Percentiles rank a stretch among this genome's conserved stretches.
Conservation (phyloP, 2,888 invertebrate species). For the Drosophila neoperkinsi region DNA sequence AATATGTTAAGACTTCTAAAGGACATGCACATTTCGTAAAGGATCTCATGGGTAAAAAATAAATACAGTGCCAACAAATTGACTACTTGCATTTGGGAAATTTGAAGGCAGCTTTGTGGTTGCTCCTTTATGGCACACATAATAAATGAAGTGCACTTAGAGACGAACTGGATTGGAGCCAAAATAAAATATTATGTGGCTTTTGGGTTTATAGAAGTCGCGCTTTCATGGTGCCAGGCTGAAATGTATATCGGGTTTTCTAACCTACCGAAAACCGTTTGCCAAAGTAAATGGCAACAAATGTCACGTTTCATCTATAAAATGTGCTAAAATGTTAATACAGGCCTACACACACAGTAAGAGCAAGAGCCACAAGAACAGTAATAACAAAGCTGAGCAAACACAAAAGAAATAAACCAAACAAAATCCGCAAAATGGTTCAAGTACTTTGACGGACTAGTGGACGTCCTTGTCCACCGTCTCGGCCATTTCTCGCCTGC, state of each 20-base stretch:
- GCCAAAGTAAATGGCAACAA: constrained; percentile 41
- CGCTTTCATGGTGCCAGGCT: constrained; percentile 14
- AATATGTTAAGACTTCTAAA: background rate
- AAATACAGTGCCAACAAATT: background rate
- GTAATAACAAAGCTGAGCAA: background rate
- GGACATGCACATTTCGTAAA: background rate
- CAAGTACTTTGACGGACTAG: constrained; percentile 20
- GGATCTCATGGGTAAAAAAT: background rate
- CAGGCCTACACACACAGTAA: constrained; percentile 15
- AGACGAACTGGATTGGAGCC: constrained; percentile 9
- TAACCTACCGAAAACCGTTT: constrained; percentile 3
- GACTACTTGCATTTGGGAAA: background rate
- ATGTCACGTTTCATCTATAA: constrained; percentile 70
- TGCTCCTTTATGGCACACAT: background rate
- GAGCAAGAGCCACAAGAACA: constrained; percentile 16
- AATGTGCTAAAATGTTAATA: constrained; percentile 71
- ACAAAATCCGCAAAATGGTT: constrained; percentile 35
- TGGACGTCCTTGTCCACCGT: constrained; percentile 25
- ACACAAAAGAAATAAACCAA: constrained; percentile 27
- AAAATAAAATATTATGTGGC: constrained; percentile 26
- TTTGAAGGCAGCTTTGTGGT: background rate
- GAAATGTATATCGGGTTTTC: constrained; percentile 7
- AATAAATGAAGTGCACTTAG: constrained; percentile 9
- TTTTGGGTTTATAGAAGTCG: constrained; percentile 5
- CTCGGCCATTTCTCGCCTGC: constrained; percentile 11